Percentiles rank a stretch among this genome's conserved stretches.
Evolutionary conservation across 1,140 invertebrate species (phyloP).

Genomic region (Meloidogyne exigua): DNA sequence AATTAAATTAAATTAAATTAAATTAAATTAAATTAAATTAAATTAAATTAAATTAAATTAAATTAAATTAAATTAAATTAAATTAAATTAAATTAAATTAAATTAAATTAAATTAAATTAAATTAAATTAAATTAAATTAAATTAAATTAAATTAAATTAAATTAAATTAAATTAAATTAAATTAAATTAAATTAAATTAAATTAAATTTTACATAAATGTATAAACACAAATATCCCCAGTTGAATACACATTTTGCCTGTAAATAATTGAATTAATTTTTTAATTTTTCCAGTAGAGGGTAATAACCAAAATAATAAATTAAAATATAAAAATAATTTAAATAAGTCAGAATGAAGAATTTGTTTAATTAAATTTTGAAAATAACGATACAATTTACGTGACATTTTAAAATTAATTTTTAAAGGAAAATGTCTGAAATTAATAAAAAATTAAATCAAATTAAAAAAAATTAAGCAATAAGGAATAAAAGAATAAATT

Average conservation of each 20-base stretch:
- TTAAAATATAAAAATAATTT: not conserved
- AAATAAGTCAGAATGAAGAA: not conserved
- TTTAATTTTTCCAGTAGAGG: not conserved
- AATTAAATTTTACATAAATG: not conserved
- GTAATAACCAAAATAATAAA: not conserved
- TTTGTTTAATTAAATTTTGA: not conserved
- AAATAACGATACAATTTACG: not conserved
- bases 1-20: not conserved
- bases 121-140: not conserved
- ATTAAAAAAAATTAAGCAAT: no score
- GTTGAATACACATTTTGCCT: not conserved
- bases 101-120: conserved; percentile 3
- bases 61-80: not conserved
- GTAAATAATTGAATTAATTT: conserved; percentile 5
- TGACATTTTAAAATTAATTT: no score
- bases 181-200: not conserved
- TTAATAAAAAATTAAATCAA: no score
- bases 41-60: conserved; percentile 3
- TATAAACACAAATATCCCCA: not conserved
- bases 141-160: not conserved
- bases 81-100: not conserved
- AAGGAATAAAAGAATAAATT: no score
- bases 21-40: not conserved
- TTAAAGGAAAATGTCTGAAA: no score
- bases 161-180: conserved; percentile 3